phyloP scores from a whole-genome alignment of 2,797 vertebrate species.

The Phylloscopus collybita region DNA sequence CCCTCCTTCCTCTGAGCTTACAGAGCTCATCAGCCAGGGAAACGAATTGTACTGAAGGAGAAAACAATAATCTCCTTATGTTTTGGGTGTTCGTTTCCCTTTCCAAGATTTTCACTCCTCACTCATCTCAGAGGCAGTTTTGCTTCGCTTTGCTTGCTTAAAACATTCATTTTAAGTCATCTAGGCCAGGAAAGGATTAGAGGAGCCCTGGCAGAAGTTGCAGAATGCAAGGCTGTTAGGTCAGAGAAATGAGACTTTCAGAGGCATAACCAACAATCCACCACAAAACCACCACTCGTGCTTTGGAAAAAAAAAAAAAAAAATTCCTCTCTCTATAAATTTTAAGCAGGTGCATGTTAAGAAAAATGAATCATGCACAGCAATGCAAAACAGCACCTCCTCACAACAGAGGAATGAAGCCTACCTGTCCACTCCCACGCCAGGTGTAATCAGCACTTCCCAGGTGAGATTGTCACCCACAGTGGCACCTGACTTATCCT shows the following conservation, averaged over 20 bases:
- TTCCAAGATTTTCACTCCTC: constrained; percentile 61
- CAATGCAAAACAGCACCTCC: neutral
- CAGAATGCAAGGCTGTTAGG: constrained; percentile 25
- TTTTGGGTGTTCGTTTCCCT: constrained; percentile 29
- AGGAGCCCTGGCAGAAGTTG: constrained; percentile 41
- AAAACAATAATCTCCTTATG: constrained; percentile 66
- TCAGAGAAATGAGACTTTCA: constrained; percentile 23
- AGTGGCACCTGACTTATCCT: neutral
- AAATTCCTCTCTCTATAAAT: neutral
- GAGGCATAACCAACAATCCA: constrained; percentile 22
- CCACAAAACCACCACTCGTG: neutral
- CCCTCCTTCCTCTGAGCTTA: constrained; percentile 15
- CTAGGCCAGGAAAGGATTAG: constrained; percentile 64
- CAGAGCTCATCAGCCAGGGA: constrained; percentile 37
- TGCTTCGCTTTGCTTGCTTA: constrained; percentile 35
- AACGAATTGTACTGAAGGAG: constrained; percentile 44
- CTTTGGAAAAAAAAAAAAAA: neutral
- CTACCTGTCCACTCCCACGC: neutral
- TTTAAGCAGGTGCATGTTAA: neutral
- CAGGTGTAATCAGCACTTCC: neutral
- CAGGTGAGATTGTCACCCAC: neutral
- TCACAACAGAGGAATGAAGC: neutral
- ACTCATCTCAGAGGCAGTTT: constrained; percentile 28
- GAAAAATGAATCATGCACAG: neutral
- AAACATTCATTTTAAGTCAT: constrained; percentile 53